These are phyloP conservation scores for Gandaritis pyraliata DNA, from an alignment of 2,888 invertebrate species.

Conservation along the genomic window DNA sequence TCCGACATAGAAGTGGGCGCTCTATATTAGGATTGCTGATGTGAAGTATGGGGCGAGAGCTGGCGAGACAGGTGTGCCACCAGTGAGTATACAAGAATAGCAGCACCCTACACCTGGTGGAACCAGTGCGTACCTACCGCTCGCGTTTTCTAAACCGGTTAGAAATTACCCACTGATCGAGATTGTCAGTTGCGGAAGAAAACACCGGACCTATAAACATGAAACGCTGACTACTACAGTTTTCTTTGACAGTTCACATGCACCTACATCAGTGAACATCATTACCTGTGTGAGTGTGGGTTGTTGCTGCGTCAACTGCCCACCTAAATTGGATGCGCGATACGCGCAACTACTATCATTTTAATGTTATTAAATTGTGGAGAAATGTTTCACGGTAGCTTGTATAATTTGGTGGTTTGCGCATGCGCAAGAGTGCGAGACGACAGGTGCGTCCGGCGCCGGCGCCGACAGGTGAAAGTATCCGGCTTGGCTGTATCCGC, in stretches of 20 bases:
- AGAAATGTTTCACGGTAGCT: conserved; percentile 26
- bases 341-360: conserved; percentile 2
- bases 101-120: conserved; percentile 43
- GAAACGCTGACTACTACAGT: conserved; percentile 61
- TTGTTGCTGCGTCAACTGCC: conserved; percentile 1
- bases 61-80: conserved; percentile 46
- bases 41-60: conserved; percentile 71
- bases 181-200: conserved; percentile 80
- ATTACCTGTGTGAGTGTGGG: not conserved
- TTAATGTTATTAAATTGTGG: conserved; percentile 20
- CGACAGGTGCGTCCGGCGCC: conserved; percentile 54
- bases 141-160: conserved; percentile 83
- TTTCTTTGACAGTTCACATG: conserved; percentile 60
- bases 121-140: conserved; percentile 51
- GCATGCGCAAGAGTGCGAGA: conserved; percentile 55
- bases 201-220: conserved; percentile 75
- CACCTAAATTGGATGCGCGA: conserved; percentile 11
- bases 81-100: conserved; percentile 58
- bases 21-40: conserved; percentile 51
- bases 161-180: conserved; percentile 83
- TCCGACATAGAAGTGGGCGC: conserved; percentile 38
- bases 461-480: conserved; percentile 68
- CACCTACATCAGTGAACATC: conserved; percentile 14
- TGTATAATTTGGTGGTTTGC: conserved; percentile 43
- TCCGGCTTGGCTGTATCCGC: conserved; percentile 67